Evolutionary conservation across 1,140 invertebrate species (phyloP).

Genomic region (Calliphora vicina): DNA sequence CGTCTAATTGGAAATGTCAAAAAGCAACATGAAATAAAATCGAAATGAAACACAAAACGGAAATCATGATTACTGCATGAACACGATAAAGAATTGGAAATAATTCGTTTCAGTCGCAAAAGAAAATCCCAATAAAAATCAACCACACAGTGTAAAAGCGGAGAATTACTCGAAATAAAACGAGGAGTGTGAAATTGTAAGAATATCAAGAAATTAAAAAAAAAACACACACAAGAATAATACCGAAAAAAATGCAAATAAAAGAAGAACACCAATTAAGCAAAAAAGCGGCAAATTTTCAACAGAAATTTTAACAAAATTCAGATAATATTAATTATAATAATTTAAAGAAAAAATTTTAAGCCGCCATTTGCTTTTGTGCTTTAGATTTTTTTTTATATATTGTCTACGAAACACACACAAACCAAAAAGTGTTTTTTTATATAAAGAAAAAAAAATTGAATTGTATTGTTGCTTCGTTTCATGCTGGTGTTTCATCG

Average conservation of each 20-base stretch:
- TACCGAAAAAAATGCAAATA: neutral
- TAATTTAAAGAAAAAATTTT: no score
- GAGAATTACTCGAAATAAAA: slow-evolving; percentile 25
- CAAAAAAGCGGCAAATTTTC: neutral
- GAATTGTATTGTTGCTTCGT: slow-evolving; percentile 2
- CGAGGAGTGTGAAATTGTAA: slow-evolving; percentile 30
- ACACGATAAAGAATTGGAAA: neutral
- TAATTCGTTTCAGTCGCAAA: slow-evolving; percentile 32
- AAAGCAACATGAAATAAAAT: neutral
- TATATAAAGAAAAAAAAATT: neutral
- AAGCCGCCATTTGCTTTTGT: slow-evolving; percentile 8
- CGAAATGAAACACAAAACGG: neutral
- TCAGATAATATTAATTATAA: neutral
- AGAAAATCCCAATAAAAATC: slow-evolving; percentile 35
- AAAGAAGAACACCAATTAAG: neutral
- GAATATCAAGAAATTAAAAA: slow-evolving; percentile 21
- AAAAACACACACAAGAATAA: slow-evolving; percentile 4
- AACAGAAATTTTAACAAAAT: neutral
- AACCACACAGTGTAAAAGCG: slow-evolving; percentile 34
- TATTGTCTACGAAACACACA: neutral
- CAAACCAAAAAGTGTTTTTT: neutral
- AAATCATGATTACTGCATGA: slow-evolving; percentile 11
- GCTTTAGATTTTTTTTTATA: neutral
- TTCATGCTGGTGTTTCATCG: neutral
- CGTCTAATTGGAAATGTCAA: slow-evolving; percentile 24